These are phyloP conservation scores for Sebastes reedi DNA, from an alignment of 2,797 vertebrate species.

Conservation along the genomic window DNA sequence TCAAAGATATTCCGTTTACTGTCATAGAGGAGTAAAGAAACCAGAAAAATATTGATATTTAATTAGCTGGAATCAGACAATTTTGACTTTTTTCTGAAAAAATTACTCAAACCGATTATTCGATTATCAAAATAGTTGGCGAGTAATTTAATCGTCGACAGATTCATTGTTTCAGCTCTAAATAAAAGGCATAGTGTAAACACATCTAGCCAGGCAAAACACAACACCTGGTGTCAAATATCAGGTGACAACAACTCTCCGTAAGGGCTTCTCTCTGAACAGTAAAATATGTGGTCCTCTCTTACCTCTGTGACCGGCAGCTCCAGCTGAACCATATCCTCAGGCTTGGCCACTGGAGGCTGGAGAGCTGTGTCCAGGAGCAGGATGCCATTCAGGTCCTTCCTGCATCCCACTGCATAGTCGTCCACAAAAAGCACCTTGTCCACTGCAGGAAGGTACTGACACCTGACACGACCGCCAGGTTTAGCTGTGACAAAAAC, in stretches of 20 bases:
- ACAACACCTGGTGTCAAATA: constrained; percentile 1
- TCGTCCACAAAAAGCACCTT: constrained; percentile 99
- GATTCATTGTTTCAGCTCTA: too few species aligned
- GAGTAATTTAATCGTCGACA: too few species aligned
- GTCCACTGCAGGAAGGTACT: constrained; percentile 98
- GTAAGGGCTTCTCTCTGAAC: not conserved
- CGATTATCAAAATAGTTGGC: too few species aligned
- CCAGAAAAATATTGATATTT: too few species aligned
- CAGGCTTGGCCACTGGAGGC: constrained; percentile 95
- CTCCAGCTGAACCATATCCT: constrained; percentile 98
- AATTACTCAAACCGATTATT: too few species aligned
- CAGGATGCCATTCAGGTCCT: constrained; percentile 98
- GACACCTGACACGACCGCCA: constrained; percentile 96
- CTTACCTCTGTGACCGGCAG: constrained; percentile 97
- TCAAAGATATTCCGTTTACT: too few species aligned
- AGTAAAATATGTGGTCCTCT: not conserved
- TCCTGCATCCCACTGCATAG: constrained; percentile 97
- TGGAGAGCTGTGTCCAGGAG: constrained; percentile 97
- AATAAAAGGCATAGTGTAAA: not conserved
- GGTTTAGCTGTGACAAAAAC: constrained; percentile 88
- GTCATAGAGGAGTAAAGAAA: too few species aligned
- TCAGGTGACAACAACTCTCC: not conserved
- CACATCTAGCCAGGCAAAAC: not conserved
- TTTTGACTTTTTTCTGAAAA: too few species aligned
- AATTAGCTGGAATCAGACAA: too few species aligned